Conservation (phyloP, 2,888 invertebrate genomes). For the Drosophila basisetae region DNA sequence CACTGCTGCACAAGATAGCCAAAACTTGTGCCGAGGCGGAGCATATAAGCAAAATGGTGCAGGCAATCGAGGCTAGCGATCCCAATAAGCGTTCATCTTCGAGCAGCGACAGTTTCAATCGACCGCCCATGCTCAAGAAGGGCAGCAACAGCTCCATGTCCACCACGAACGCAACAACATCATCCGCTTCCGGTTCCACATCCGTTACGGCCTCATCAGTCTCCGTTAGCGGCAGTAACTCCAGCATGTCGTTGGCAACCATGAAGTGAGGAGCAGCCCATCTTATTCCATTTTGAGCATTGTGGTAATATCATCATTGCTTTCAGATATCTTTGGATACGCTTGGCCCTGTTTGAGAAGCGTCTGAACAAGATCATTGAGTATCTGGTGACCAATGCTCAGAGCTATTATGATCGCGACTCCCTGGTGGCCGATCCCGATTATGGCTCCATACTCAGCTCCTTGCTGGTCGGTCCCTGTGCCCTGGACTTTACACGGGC, state of each 20-base stretch:
- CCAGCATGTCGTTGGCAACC: conserved; percentile 73
- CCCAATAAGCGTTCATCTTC: conserved; percentile 89
- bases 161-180: conserved; percentile 35
- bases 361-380: conserved; percentile 95
- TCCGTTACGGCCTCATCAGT: conserved; percentile 37
- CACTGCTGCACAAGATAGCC: conserved; percentile 95
- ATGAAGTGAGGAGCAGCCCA: conserved; percentile 85
- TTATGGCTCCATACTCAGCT: conserved; percentile 95
- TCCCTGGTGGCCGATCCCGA: conserved; percentile 95
- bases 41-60: conserved; percentile 91
- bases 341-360: conserved; percentile 96
- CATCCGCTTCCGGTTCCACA: conserved; percentile 26
- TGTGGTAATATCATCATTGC: not conserved
- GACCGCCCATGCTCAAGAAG: conserved; percentile 89
- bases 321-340: conserved; percentile 94
- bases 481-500: conserved; percentile 96
- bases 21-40: conserved; percentile 92
- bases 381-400: conserved; percentile 92
- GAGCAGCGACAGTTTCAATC: conserved; percentile 88
- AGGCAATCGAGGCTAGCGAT: conserved; percentile 90
- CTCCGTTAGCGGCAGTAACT: conserved; percentile 83
- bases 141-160: conserved; percentile 87
- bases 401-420: conserved; percentile 95
- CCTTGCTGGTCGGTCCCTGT: conserved; percentile 96
- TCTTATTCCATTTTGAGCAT: not conserved